These are phyloP conservation scores for Calonectris borealis DNA, from an alignment of 2,113 vertebrate genomes.

Conservation along the genomic window DNA sequence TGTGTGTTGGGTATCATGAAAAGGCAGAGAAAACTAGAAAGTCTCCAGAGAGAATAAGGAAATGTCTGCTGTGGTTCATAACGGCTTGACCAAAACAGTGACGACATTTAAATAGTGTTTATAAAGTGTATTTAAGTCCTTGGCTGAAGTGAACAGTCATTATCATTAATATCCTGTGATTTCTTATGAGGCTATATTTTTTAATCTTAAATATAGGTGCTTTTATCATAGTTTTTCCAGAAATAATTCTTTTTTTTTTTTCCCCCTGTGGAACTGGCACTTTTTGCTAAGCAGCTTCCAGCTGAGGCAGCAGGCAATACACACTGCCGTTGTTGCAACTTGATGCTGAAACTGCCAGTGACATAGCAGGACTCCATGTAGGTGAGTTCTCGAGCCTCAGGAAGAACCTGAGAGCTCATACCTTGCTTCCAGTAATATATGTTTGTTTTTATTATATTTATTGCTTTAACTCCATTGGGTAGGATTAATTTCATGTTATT, in stretches of 20 bases:
- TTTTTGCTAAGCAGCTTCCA: neutral
- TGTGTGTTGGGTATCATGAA: neutral
- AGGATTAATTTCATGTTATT: neutral
- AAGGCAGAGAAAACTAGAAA: neutral
- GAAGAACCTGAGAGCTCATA: neutral
- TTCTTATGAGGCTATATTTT: neutral
- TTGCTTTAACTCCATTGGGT: neutral
- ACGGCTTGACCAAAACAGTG: neutral
- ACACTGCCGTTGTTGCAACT: fast-evolving
- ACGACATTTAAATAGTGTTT: constrained; percentile 20
- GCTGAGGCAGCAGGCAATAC: neutral
- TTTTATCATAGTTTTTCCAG: neutral
- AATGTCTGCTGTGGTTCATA: neutral
- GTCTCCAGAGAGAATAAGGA: neutral
- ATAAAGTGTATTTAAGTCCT: constrained; percentile 2
- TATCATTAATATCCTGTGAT: constrained; percentile 9
- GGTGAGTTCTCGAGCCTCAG: neutral
- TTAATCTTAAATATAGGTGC: neutral
- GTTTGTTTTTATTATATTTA: neutral
- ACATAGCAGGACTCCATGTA: neutral
- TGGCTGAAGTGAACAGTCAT: neutral
- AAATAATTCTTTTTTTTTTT: neutral
- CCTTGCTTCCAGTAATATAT: neutral
- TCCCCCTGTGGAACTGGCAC: neutral
- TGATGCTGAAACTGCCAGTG: neutral